phyloP scores from a whole-genome alignment of 2,797 vertebrate genomes.

The Sebastolobus alascanus region DNA sequence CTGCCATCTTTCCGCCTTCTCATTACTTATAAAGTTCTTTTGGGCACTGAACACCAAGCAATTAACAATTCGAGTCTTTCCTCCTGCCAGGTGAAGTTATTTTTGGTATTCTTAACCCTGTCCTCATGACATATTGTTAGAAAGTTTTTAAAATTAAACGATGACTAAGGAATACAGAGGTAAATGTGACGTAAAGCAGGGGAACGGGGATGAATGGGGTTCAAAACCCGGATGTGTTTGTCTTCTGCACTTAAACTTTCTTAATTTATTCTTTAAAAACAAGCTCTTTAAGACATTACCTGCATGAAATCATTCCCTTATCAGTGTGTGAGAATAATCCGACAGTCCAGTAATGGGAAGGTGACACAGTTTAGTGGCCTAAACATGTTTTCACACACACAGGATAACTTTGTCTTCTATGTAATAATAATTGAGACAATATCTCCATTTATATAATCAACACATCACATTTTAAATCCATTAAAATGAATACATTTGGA shows the following conservation, averaged over 20 bases:
- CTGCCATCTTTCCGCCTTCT: constrained; percentile 2
- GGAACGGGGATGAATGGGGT: not conserved
- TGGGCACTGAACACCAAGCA: constrained; percentile 55
- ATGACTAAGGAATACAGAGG: not conserved
- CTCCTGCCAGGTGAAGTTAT: constrained; percentile 31
- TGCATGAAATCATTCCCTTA: not conserved
- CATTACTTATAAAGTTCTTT: constrained; percentile 38
- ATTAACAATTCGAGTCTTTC: constrained; percentile 60
- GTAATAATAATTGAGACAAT: not conserved
- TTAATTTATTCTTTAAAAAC: constrained; percentile 56
- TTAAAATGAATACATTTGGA: not conserved
- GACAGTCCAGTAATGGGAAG: constrained; percentile 5
- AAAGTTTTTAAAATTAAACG: constrained; percentile 31
- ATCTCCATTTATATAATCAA: not conserved
- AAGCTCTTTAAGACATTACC: constrained; percentile 10
- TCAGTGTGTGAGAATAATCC: constrained; percentile 3
- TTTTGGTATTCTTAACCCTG: constrained; percentile 12
- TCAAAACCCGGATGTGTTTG: not conserved
- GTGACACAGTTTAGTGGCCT: not conserved
- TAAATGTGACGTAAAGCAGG: not conserved
- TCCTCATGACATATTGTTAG: not conserved
- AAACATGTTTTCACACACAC: not conserved
- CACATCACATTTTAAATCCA: no score
- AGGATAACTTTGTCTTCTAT: not conserved
- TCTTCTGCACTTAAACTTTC: not conserved